Percentiles rank a stretch among this genome's conserved stretches.
Conservation (phyloP, 2,113 vertebrate genomes). For the Rafetus swinhoei region DNA sequence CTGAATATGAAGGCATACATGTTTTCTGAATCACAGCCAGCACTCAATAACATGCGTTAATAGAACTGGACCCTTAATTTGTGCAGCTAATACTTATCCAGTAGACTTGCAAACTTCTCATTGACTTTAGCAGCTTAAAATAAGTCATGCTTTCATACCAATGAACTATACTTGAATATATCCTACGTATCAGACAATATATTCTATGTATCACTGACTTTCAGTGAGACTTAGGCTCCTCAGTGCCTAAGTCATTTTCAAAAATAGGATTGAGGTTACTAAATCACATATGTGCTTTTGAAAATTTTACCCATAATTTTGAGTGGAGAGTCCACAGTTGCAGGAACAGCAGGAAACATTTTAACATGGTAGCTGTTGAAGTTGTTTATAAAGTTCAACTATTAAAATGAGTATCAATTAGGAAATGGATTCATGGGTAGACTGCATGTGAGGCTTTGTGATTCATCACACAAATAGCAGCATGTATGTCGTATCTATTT, state of each 20-base stretch:
- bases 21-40: not conserved
- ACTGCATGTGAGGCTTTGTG: not conserved
- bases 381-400: not conserved
- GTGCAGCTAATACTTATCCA: not conserved
- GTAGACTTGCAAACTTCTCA: not conserved
- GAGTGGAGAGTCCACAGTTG: not conserved
- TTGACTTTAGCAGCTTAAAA: not conserved
- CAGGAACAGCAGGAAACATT: not conserved
- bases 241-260: not conserved
- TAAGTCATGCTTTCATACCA: constrained; percentile 22
- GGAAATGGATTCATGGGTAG: not conserved
- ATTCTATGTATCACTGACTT: not conserved
- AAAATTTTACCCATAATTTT: not conserved
- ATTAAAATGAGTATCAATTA: not conserved
- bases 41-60: not conserved
- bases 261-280: not conserved
- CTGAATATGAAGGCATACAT: not conserved
- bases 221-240: not conserved
- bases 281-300: not conserved
- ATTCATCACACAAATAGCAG: not conserved
- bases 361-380: not conserved
- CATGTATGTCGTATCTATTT: not conserved
- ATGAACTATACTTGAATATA: not conserved
- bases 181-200: not conserved
- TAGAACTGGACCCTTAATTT: not conserved